Percentiles rank a stretch among this genome's conserved stretches.
These are phyloP conservation scores for Hexactinellida sp. DNA, from an alignment of 37 sponge, comb jelly and placozoan species.

Conservation along the genomic window DNA sequence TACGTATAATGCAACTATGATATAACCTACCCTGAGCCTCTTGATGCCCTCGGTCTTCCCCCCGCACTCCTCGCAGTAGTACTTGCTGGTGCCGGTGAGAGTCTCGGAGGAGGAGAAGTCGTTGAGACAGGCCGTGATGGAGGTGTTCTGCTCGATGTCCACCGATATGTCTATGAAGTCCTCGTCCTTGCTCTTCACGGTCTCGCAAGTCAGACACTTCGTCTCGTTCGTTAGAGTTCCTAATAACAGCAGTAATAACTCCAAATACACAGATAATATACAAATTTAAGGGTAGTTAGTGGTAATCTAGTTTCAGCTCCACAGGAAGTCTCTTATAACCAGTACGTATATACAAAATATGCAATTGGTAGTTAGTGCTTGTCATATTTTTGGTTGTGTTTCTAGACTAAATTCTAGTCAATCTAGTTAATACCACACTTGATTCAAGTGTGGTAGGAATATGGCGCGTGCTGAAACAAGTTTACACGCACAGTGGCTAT, in stretches of 20 bases:
- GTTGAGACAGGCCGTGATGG: slow-evolving; percentile 79
- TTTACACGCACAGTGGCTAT: too few relatives aligned
- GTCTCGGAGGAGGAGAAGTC: slow-evolving; percentile 74
- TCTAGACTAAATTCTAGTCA: too few relatives aligned
- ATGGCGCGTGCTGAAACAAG: too few relatives aligned
- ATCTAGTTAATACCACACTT: too few relatives aligned
- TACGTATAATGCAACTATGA: too few relatives aligned
- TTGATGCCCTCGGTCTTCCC: slow-evolving; percentile 96
- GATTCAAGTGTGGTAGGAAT: too few relatives aligned
- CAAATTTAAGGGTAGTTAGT: too few relatives aligned
- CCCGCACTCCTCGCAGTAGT: slow-evolving; percentile 92
- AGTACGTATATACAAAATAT: too few relatives aligned
- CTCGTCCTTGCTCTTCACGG: slow-evolving; percentile 82
- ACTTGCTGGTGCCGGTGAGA: slow-evolving; percentile 66
- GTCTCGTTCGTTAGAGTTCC: slow-evolving; percentile 81
- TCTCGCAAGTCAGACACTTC: slow-evolving; percentile 83
- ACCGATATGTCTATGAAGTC: slow-evolving; percentile 91
- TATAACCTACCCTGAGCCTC: slow-evolving; percentile 23
- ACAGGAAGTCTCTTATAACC: too few relatives aligned
- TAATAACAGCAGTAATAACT: background rate
- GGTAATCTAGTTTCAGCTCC: too few relatives aligned
- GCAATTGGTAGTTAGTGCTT: too few relatives aligned
- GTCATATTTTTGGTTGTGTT: too few relatives aligned
- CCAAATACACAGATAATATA: slow-evolving; percentile 21
- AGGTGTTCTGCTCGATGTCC: slow-evolving; percentile 91